Conservation (phyloP, 2,113 vertebrate species). For the Saguinus imperator region DNA sequence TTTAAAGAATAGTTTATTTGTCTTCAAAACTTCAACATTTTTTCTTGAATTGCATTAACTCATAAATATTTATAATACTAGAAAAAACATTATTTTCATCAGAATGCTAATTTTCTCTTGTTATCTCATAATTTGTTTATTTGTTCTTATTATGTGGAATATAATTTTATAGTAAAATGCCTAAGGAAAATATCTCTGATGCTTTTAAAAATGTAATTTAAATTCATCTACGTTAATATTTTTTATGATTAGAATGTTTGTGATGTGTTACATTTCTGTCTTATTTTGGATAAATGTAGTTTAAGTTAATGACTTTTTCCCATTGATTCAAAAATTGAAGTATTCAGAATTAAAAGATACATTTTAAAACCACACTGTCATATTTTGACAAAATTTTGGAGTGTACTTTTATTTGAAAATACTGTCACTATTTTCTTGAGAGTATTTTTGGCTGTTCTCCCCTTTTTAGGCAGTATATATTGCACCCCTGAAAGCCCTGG, state of each 20-base stretch:
- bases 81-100: background rate
- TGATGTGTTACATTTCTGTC: background rate
- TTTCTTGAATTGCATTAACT: background rate
- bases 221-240: background rate
- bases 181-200: background rate
- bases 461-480: conserved; percentile 95
- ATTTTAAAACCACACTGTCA: background rate
- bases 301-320: background rate
- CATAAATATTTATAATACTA: background rate
- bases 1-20: conserved; percentile 14
- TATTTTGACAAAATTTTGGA: background rate
- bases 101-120: background rate
- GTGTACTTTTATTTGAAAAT: conserved; percentile 42
- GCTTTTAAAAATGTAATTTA: background rate
- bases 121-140: background rate
- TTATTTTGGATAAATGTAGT: background rate
- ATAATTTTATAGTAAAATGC: conserved; percentile 21
- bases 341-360: background rate
- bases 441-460: background rate
- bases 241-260: background rate
- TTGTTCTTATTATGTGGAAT: background rate
- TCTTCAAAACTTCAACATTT: conserved; percentile 22
- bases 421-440: conserved; percentile 32
- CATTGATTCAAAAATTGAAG: conserved; percentile 4
- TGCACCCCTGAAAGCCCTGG: conserved; percentile 96